phyloP scores from a whole-genome alignment of 2,797 vertebrate species.

The Coracias cyanogaster region DNA sequence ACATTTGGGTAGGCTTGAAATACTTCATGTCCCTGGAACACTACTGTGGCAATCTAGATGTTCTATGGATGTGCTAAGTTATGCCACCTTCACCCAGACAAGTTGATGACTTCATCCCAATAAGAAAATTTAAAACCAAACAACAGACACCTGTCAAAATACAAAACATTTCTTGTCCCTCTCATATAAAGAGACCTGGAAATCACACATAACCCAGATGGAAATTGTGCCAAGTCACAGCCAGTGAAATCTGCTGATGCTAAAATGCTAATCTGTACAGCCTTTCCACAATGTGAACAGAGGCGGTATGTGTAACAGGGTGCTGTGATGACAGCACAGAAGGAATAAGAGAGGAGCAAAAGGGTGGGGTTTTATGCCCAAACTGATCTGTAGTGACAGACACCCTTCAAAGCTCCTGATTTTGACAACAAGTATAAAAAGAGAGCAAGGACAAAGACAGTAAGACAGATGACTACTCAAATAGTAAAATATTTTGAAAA shows the following conservation, averaged over 20 bases:
- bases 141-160: neutral
- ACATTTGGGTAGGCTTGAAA: neutral
- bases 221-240: neutral
- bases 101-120: neutral
- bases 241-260: neutral
- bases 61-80: neutral
- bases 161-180: neutral
- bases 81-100: neutral
- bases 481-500: neutral
- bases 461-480: neutral
- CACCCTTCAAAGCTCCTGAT: neutral
- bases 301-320: rapidly evolving
- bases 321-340: neutral
- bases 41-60: neutral
- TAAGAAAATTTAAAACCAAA: neutral
- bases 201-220: neutral
- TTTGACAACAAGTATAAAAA: neutral
- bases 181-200: neutral
- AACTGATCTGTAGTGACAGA: neutral
- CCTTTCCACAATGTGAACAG: neutral
- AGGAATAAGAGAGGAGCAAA: neutral
- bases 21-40: neutral
- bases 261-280: neutral
- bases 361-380: neutral
- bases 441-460: neutral